Conservation (phyloP, 2,888 invertebrate species). For the Mamestra brassicae region DNA sequence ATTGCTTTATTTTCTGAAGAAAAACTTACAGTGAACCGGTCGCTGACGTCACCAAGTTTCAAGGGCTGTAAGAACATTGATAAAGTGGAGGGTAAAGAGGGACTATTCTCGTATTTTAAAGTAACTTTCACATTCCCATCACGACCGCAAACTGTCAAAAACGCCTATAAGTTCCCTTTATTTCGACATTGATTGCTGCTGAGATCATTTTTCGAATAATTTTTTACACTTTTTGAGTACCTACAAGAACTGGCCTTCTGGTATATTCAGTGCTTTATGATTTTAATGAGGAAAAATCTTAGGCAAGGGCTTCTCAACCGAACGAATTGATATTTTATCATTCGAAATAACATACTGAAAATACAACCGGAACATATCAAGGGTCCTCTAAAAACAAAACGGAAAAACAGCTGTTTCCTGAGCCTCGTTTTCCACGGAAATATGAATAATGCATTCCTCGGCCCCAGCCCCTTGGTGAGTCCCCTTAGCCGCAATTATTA, state of each 20-base stretch:
- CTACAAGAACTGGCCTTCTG: no score
- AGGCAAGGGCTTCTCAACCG: neutral
- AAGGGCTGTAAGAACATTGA: constrained; percentile 36
- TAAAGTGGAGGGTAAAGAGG: no score
- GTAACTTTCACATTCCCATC: no score
- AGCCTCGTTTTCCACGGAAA: constrained; percentile 64
- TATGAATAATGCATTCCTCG: constrained; percentile 71
- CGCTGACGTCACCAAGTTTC: constrained; percentile 47
- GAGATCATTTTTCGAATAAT: no score
- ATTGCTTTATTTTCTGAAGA: constrained; percentile 54
- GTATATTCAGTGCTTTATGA: neutral
- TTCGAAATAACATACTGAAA: constrained; percentile 14
- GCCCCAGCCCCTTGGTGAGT: constrained; percentile 59
- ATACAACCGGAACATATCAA: constrained; percentile 14
- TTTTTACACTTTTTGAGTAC: no score
- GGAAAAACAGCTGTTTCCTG: constrained; percentile 70
- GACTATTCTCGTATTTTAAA: no score
- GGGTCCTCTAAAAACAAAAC: constrained; percentile 45
- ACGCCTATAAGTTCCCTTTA: no score
- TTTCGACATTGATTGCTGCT: no score
- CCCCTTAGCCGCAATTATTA: constrained; percentile 75
- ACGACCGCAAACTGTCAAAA: no score
- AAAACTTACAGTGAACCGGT: constrained; percentile 28
- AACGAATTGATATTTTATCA: constrained; percentile 5
- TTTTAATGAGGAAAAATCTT: neutral